Base-by-base conservation (phyloP, 2,888 invertebrate species). In the Agriopis leucophaearia region DNA sequence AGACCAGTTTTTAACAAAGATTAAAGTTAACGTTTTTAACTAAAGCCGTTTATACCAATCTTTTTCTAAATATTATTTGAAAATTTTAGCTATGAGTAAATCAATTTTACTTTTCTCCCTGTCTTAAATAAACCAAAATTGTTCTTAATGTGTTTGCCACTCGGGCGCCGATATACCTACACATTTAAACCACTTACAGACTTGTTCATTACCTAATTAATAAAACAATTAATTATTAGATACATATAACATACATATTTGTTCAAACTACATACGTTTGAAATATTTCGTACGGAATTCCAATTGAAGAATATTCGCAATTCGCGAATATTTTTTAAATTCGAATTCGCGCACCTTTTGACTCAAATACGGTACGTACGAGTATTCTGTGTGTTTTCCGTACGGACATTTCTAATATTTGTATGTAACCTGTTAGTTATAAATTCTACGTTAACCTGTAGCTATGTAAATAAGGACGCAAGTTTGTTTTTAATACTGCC, bases 401-500 rank as follows among this genome's bases (percentile, higher is more conserved):
- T n/a, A 36, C 38, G 35, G 4, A 51, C 8, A 51, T 13, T 47
- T 8, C 3, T 8, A n/a, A n/a, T n/a, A 9, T 47, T 2, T 47
- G 9, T 15, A 15, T 16, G 47, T 58, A 8, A 35, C 13, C 70
- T 59, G 42, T 9, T 52, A 47, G 27, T 52, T 4, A 56, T 15
- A 56, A 51, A 42, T 52, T 16, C 36, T 27, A 18, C 15, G 50
- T 65, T 54, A 15, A 18, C 12, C n/a, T 54, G 16, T 89, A 89
- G 85, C 79, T 88, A 86, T 91, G 92, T 92, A 91, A 88, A 92
- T 92, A 91, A 81, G 79, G 77, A 81, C 81, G 81, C 81, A 87
- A 86, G 88, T 89, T 89, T 71, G 68, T 68, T 64, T 60, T 64
- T 40, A 47, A 60, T 64, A 82, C 86, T 86, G 84, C 84, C 83